Base-by-base conservation (phyloP, 2,797 vertebrate species). In the Nannoperca australis region DNA sequence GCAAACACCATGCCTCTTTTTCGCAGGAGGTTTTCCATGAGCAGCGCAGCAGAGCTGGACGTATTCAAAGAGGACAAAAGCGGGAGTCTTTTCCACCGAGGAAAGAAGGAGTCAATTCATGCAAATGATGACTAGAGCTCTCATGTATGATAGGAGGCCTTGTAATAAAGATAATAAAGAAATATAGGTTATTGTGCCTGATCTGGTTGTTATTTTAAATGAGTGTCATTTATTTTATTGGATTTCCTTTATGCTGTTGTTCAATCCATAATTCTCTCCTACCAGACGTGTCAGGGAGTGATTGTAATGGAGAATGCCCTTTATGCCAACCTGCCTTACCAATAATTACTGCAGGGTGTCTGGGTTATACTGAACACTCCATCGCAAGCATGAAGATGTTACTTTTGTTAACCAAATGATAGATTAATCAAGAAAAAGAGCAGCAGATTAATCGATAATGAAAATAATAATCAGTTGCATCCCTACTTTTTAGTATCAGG, bases 91-190 rank as follows among this genome's bases (percentile, higher is more conserved):
- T 62, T 73, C 79, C 11, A 1, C 63, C 0, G 18, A 32, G 24
- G 58, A 78, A 73, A 55, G 59, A 51, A 90, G 79, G 61, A 83
- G 77, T 70, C 77, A 51, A 24, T 74, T 87, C 81, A 92, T 91
- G 92, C 87, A 92, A 92, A 92, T 73, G 66, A 82, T 42, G 78
- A 50, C 56, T 20, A 0, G 22, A 56, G 78, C 79, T 34, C 53
- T 81, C 50, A 15, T 47, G 45, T 27, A 27, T 61, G 72, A 85
- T 74, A 85, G 12, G 70, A 83, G 76, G 79, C 65, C 73, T 60
- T 40, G 59, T 67, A 69, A 84, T 73, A 75, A 74, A 88, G 83
- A 90, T 83, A 68, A n/a, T n/a, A n/a, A n/a, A 69, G 55, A 61
- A 24, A n/a, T 20, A 2, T 4, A n/a, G 34, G 24, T 71, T 65